A percentile compares a stretch with the other conserved stretches of the same genome.
phyloP scores from a whole-genome alignment of 1,140 invertebrate species.

The Drosophila mojavensis region DNA sequence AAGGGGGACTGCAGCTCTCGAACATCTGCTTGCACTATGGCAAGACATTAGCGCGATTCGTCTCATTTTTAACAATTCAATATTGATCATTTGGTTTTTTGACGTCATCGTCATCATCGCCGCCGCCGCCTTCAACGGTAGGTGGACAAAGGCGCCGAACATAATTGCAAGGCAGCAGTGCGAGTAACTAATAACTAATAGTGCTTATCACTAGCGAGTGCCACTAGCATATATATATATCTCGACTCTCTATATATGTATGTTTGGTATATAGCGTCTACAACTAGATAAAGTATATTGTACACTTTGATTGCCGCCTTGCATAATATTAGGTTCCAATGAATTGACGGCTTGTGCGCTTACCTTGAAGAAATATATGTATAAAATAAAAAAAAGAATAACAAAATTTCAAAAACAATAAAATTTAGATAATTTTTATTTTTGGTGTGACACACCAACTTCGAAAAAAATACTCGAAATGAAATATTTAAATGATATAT shows the following conservation, averaged over 20 bases:
- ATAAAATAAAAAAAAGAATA: slow-evolving; percentile 26
- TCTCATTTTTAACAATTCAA: slow-evolving; percentile 30
- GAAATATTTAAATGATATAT: slow-evolving; percentile 1
- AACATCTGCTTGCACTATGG: slow-evolving; percentile 7
- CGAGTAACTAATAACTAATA: slow-evolving; percentile 38
- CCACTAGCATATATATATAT: slow-evolving; percentile 1
- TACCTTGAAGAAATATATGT: slow-evolving; percentile 56
- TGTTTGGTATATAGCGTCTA: slow-evolving; percentile 20
- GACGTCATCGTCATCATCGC: slow-evolving; percentile 4
- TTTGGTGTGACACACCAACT: slow-evolving; percentile 41
- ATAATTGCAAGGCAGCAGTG: slow-evolving; percentile 28
- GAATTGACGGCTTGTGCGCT: slow-evolving; percentile 44
- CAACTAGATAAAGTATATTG: slow-evolving; percentile 15
- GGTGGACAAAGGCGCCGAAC: slow-evolving; percentile 50
- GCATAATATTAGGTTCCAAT: slow-evolving; percentile 48
- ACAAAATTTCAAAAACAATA: slow-evolving; percentile 33
- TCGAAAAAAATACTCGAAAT: slow-evolving; percentile 4
- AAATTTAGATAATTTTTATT: slow-evolving; percentile 59
- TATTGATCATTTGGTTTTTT: slow-evolving; percentile 24
- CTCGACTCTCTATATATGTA: slow-evolving; percentile 3
- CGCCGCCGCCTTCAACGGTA: slow-evolving; percentile 39
- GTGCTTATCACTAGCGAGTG: slow-evolving; percentile 25
- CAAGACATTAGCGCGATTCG: slow-evolving; percentile 30
- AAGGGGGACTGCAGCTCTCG: slow-evolving; percentile 29
- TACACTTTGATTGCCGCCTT: slow-evolving; percentile 34